Percentiles rank a stretch among this genome's conserved stretches.
Conservation (phyloP, 2,797 vertebrate genomes). For the Labroides dimidiatus region DNA sequence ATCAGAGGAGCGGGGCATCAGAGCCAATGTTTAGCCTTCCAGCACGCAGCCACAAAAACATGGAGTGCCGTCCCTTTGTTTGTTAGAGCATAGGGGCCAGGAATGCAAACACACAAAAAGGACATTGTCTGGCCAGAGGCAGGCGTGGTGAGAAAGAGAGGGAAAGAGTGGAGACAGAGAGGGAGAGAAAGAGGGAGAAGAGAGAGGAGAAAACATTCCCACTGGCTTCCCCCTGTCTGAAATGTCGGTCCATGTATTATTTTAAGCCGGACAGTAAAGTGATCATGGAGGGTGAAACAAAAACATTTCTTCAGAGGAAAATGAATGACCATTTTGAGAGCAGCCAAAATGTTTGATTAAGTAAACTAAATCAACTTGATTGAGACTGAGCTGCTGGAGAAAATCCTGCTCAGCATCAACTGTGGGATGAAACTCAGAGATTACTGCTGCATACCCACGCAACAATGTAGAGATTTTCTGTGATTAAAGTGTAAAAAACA, state of each 20-base stretch:
- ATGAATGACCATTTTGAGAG: constrained; percentile 17
- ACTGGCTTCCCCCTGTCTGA: constrained; percentile 32
- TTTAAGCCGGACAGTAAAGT: constrained; percentile 1
- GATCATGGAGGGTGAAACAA: not conserved
- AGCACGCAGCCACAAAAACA: constrained; percentile 78
- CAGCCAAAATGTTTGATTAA: constrained; percentile 22
- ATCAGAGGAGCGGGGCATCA: constrained; percentile 54
- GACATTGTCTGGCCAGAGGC: constrained; percentile 84
- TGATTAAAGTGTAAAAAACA: not conserved
- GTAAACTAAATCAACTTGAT: constrained; percentile 32
- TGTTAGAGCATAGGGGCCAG: constrained; percentile 80
- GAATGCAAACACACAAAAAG: constrained; percentile 86
- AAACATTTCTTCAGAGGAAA: not conserved
- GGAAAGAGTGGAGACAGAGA: constrained; percentile 53
- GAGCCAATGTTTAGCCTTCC: constrained; percentile 74
- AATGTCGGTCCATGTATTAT: not conserved
- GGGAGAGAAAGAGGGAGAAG: constrained; percentile 41
- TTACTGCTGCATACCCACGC: not conserved
- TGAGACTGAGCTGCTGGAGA: constrained; percentile 22
- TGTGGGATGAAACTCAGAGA: not conserved
- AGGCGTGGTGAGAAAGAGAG: constrained; percentile 83
- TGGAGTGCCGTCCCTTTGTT: constrained; percentile 79
- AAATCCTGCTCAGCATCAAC: constrained; percentile 4
- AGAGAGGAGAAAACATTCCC: constrained; percentile 54
- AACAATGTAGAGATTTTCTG: not conserved